Evolutionary conservation across 2,888 invertebrate genomes (phyloP).

Genomic region (Clanis bilineata): DNA sequence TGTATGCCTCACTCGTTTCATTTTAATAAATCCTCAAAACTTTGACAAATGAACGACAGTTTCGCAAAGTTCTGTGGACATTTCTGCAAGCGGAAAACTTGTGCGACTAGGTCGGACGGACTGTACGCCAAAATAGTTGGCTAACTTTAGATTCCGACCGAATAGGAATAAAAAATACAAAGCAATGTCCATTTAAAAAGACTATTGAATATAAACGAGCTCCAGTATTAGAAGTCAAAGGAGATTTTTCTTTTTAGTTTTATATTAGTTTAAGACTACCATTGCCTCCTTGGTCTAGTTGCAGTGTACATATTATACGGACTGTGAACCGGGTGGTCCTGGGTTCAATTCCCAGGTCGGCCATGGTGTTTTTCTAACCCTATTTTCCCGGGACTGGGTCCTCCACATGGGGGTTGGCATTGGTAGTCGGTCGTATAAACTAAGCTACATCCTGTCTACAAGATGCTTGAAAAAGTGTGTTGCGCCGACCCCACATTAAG

Average conservation of each 20-base stretch:
- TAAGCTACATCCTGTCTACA: too few relatives aligned
- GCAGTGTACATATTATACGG: too few relatives aligned
- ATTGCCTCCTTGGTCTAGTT: too few relatives aligned
- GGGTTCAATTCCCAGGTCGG: too few relatives aligned
- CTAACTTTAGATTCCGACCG: not conserved
- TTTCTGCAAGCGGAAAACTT: conserved; percentile 1
- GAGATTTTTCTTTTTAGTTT: not conserved
- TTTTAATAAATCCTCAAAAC: conserved; percentile 5
- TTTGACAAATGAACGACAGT: not conserved
- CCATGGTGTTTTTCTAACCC: too few relatives aligned
- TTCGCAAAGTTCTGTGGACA: conserved; percentile 3
- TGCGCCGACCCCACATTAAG: too few relatives aligned
- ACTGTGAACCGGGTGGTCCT: too few relatives aligned
- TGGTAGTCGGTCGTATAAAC: too few relatives aligned
- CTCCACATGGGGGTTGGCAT: too few relatives aligned
- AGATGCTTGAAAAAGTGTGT: too few relatives aligned
- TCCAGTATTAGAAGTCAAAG: not conserved
- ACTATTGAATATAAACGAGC: not conserved
- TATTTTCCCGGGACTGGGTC: too few relatives aligned
- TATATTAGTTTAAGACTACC: not conserved
- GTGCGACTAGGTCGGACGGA: not conserved
- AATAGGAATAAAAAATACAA: not conserved
- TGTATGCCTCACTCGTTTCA: not conserved
- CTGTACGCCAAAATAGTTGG: conserved; percentile 7
- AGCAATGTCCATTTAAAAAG: not conserved